Percentiles rank a stretch among this genome's conserved stretches.
Evolutionary conservation across 2,797 vertebrate species (phyloP).

Genomic region (Numenius phaeopus): DNA sequence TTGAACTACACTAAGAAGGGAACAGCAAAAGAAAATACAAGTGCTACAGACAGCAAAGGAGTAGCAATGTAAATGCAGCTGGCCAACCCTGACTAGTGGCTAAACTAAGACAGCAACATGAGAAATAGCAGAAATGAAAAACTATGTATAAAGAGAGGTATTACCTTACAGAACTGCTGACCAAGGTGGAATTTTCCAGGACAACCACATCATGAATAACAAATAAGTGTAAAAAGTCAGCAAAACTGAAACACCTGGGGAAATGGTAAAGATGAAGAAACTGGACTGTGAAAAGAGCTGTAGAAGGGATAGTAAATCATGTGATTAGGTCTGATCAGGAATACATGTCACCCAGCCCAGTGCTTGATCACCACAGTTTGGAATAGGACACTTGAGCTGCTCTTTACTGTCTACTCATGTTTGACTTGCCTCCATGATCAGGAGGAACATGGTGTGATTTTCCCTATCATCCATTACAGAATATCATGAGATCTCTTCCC

Average conservation of each 20-base stretch:
- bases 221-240: slow-evolving; percentile 12
- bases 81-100: not conserved
- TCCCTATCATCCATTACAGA: not conserved
- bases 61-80: not conserved
- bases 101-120: not conserved
- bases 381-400: not conserved
- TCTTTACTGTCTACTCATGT: not conserved
- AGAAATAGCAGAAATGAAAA: slow-evolving; percentile 24
- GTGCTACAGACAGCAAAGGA: not conserved
- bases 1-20: not conserved
- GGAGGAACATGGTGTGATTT: not conserved
- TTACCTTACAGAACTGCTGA: slow-evolving; percentile 44
- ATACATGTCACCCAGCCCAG: rapidly evolving
- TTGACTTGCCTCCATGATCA: not conserved
- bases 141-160: not conserved
- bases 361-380: not conserved
- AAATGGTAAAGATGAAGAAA: slow-evolving; percentile 11
- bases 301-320: not conserved
- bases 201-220: not conserved
- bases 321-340: not conserved
- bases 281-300: not conserved
- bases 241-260: not conserved
- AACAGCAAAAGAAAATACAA: not conserved
- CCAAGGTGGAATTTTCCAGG: not conserved
- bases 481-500: not conserved